These are phyloP conservation scores for Listronotus bonariensis DNA, from an alignment of 1,140 invertebrate species.

Conservation along the genomic window DNA sequence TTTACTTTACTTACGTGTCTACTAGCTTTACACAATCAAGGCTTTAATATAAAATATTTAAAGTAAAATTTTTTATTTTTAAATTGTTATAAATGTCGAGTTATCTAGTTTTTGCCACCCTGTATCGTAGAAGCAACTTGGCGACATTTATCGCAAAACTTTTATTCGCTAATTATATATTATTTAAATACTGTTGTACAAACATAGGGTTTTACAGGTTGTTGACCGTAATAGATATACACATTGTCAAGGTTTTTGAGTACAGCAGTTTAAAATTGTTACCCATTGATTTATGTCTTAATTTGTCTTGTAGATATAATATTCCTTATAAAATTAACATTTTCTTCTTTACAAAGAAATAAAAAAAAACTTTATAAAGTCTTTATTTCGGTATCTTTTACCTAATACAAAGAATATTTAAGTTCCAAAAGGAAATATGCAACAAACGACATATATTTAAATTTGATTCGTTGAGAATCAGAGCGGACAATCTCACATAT, in stretches of 20 bases:
- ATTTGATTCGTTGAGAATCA: too few relatives aligned
- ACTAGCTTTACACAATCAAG: too few relatives aligned
- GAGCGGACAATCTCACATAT: too few relatives aligned
- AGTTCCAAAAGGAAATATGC: too few relatives aligned
- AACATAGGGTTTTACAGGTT: not conserved
- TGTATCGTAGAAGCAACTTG: conserved; percentile 18
- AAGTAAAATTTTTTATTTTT: not conserved
- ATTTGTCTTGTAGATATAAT: too few relatives aligned
- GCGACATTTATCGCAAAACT: conserved; percentile 1
- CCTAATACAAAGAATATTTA: too few relatives aligned
- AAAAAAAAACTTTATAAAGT: too few relatives aligned
- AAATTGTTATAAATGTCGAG: not conserved
- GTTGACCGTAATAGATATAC: conserved; percentile 4
- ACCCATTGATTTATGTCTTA: conserved; percentile 4
- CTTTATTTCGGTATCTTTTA: too few relatives aligned
- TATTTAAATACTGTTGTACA: conserved; percentile 14
- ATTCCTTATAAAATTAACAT: too few relatives aligned
- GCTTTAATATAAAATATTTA: conserved; percentile 5
- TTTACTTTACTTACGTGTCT: too few relatives aligned
- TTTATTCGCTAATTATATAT: not conserved
- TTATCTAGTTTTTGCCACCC: conserved; percentile 16
- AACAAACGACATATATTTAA: too few relatives aligned
- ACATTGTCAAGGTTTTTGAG: not conserved
- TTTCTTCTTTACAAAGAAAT: too few relatives aligned
- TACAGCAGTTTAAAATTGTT: not conserved